phyloP scores from a whole-genome alignment of 2,113 vertebrate species.

The Bungarus multicinctus region DNA sequence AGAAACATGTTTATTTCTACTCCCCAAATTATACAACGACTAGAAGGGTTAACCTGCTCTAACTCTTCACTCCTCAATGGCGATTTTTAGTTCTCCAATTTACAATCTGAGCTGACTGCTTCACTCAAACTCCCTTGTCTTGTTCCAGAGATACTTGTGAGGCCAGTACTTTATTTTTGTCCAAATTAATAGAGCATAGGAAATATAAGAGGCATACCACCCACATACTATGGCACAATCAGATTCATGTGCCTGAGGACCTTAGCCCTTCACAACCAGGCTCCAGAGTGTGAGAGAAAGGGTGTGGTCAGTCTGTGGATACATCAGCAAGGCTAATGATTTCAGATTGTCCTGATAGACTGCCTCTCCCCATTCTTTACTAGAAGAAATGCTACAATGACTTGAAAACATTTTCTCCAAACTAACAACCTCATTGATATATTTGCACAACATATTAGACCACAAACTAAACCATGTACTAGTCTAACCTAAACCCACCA shows the following conservation, averaged over 20 bases:
- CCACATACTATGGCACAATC: not conserved
- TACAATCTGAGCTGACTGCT: not conserved
- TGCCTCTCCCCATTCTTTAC: not conserved
- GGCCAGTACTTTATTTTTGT: not conserved
- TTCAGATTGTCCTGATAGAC: not conserved
- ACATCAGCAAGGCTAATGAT: not conserved
- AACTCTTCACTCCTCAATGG: not conserved
- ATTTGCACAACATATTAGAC: not conserved
- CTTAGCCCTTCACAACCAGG: not conserved
- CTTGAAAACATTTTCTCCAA: constrained; percentile 21
- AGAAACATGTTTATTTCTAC: not conserved
- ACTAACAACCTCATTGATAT: not conserved
- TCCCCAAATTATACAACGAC: not conserved
- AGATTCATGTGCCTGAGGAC: accelerated
- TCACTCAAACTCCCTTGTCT: not conserved
- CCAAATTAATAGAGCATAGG: not conserved
- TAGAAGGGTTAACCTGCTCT: not conserved
- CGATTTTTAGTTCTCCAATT: accelerated
- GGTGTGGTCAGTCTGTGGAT: not conserved
- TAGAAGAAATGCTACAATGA: not conserved
- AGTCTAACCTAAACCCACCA: not conserved
- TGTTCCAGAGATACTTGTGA: not conserved
- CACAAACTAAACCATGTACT: not conserved
- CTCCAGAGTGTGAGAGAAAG: not conserved
- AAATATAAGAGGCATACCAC: not conserved